Evolutionary conservation across 1,140 invertebrate species (phyloP), one percentile per base, ranked within the genome.

Genomic region (Drosophila repletoides): DNA sequence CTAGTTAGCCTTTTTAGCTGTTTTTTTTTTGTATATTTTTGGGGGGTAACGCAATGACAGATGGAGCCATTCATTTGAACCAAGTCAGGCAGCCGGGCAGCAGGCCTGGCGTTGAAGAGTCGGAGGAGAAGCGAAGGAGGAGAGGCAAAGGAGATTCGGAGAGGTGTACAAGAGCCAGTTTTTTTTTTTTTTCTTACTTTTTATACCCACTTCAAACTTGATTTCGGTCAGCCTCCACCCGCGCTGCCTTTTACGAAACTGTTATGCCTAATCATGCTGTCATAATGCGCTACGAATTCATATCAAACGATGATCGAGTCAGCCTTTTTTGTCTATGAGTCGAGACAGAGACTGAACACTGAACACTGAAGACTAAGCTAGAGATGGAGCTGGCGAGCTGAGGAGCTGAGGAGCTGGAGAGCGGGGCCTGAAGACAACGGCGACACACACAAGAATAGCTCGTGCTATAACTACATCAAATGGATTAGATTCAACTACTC

Each of bases 201-300:
- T 26, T 61, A 53, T 73, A 66, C 65, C 77, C 77, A 81, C 81
- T 86, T 86, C 72, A 86, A 86, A 86, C 80, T 86, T 76, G 80
- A 86, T 86, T 86, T 86, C 71, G 66, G 65, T 66, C 61, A 81
- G 55, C 72, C 71, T 80, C 72, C 81, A 76, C 81, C 81, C 72
- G 64, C 72, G 70, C 58, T 69, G 72, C 72, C 69, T 72, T 76
- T 80, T 86, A 83, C 79, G 80, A 86, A 86, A 83, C 83, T 88
- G 87, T 86, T 86, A 88, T 89, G 87, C 87, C 87, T 89, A 89
- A 89, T 89, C 88, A 89, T 89, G 87, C 88, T 89, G 88, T 89
- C 88, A 89, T 89, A 89, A 88, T 88, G 87, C 79, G 87, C 79
- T 87, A 81, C 81, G 83, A 87, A 87, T 87, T 87, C 83, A 80